Evolutionary conservation across 2,113 vertebrate species (phyloP).

Genomic region (Phaethon lepturus): DNA sequence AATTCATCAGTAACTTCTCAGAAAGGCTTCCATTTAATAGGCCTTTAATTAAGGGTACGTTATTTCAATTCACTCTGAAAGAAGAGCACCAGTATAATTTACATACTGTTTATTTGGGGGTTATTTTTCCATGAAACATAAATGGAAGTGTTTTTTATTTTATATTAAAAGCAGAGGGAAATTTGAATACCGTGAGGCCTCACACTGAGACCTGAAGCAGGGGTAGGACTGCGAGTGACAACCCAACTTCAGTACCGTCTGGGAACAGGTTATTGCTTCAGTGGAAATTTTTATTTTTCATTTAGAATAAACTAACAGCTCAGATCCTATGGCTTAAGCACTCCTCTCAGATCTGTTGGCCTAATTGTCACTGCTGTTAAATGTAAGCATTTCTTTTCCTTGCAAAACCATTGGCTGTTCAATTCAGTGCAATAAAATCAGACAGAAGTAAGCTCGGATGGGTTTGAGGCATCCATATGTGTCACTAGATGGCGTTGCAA

Average conservation of each 20-base stretch:
- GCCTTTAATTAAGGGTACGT: neutral
- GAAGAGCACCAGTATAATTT: neutral
- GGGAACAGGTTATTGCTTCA: neutral
- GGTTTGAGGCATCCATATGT: neutral
- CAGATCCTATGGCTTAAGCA: neutral
- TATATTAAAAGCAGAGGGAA: neutral
- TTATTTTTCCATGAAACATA: neutral
- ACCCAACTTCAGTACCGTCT: neutral
- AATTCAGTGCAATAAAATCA: neutral
- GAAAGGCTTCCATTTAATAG: slow-evolving; percentile 22
- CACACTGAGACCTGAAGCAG: neutral
- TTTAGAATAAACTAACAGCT: neutral
- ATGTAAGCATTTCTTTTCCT: neutral
- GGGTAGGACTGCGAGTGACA: neutral
- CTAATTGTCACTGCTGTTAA: neutral
- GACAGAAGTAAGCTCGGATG: neutral
- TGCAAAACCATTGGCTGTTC: neutral
- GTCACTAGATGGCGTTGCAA: slow-evolving; percentile 57
- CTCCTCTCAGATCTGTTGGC: neutral
- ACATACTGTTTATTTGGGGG: neutral
- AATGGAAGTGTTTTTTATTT: neutral
- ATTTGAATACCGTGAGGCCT: neutral
- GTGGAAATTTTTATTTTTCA: neutral
- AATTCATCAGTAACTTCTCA: neutral
- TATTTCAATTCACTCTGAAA: neutral